These are phyloP conservation scores for Lepidurus arcticus DNA, from an alignment of 1,140 invertebrate species.

Conservation along the genomic window DNA sequence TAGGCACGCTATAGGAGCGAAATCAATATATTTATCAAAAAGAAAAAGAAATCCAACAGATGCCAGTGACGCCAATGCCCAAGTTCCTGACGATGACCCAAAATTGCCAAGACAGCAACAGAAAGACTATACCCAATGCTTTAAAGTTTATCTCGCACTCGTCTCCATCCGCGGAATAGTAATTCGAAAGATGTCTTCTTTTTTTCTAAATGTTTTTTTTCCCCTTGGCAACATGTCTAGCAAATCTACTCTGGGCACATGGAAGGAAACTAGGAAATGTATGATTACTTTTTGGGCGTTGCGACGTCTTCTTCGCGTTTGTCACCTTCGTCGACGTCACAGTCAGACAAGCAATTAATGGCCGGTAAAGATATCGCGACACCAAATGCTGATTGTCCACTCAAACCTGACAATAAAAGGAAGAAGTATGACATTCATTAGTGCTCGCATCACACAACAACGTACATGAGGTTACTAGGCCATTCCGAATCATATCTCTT, in stretches of 20 bases:
- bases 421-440: not conserved
- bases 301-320: slow-evolving; percentile 22
- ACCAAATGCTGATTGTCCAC: slow-evolving; percentile 6
- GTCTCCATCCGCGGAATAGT: not conserved
- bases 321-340: slow-evolving; percentile 23
- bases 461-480: not conserved
- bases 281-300: slow-evolving; percentile 16
- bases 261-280: not conserved
- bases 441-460: not conserved
- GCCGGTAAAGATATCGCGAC: slow-evolving; percentile 27
- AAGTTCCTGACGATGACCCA: slow-evolving; percentile 14
- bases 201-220: not conserved
- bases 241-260: not conserved
- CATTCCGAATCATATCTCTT: too few relatives aligned
- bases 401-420: slow-evolving; percentile 17
- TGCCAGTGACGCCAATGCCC: not conserved
- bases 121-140: not conserved
- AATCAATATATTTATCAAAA: not conserved
- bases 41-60: not conserved
- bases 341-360: slow-evolving; percentile 28
- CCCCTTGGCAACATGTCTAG: too few relatives aligned
- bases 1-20: not conserved
- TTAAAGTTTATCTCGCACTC: not conserved
- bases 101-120: not conserved
- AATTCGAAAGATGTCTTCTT: not conserved